These are phyloP conservation scores for Mormyrus iriodes DNA, from an alignment of 2,113 vertebrate species.

Conservation along the genomic window DNA sequence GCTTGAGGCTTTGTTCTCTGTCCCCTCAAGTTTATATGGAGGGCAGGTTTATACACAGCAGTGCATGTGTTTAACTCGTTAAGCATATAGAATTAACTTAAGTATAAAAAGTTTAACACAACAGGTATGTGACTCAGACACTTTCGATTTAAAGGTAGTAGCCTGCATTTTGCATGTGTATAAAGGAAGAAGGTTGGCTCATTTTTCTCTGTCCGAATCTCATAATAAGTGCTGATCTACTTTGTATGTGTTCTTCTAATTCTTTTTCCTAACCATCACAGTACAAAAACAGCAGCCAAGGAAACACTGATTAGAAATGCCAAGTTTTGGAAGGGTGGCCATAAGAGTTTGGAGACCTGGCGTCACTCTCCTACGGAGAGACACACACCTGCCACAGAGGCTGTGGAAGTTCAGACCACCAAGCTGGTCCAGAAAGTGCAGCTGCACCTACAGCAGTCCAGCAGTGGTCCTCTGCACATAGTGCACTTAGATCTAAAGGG, in stretches of 20 bases:
- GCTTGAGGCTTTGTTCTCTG: neutral
- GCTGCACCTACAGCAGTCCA: neutral
- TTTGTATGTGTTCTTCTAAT: neutral
- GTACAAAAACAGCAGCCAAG: neutral
- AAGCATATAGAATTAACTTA: neutral
- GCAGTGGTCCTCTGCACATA: constrained; percentile 42
- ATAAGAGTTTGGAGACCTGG: neutral
- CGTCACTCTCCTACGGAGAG: neutral
- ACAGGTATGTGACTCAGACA: neutral
- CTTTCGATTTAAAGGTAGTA: neutral
- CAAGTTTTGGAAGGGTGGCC: neutral
- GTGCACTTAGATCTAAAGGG: constrained; percentile 74
- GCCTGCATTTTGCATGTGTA: neutral
- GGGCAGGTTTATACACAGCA: neutral
- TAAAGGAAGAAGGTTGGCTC: neutral
- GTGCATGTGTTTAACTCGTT: neutral
- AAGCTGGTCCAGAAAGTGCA: neutral
- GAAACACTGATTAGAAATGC: neutral
- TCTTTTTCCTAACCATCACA: constrained; percentile 5
- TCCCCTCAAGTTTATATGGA: neutral
- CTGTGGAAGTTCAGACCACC: neutral
- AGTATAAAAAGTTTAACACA: neutral
- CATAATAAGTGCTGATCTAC: neutral
- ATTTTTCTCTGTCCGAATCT: neutral
- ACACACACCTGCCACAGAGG: too few relatives aligned